Conservation (phyloP, 2,888 invertebrate species). For the Agrotis clavis region DNA sequence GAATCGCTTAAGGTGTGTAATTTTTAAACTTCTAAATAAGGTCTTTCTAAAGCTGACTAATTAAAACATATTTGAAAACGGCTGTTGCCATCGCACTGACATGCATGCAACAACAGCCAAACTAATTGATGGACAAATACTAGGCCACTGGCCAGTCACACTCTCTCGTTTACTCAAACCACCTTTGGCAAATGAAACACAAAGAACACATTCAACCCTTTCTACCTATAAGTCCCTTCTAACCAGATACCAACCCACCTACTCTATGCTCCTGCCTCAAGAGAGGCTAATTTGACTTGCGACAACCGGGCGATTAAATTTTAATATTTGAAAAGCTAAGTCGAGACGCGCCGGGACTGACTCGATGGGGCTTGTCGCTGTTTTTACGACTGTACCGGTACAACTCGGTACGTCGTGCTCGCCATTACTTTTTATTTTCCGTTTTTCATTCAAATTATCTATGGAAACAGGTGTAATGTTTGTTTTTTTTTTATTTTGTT, state of each 20-base stretch:
- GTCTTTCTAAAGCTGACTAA: too few relatives aligned
- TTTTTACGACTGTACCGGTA: conserved; percentile 75
- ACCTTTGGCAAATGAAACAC: background rate
- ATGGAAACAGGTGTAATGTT: conserved; percentile 49
- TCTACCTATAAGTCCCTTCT: conserved; percentile 32
- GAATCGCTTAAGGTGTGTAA: too few relatives aligned
- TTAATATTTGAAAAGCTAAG: conserved; percentile 91
- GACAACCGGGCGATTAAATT: conserved; percentile 91
- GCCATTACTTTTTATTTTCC: conserved; percentile 64
- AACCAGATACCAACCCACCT: conserved; percentile 4
- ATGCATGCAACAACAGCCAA: too few relatives aligned
- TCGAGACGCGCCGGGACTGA: conserved; percentile 77
- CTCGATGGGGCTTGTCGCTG: conserved; percentile 80
- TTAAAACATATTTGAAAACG: too few relatives aligned
- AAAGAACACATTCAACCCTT: background rate
- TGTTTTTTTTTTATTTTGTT: conserved; percentile 18
- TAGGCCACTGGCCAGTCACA: background rate
- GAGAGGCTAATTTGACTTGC: conserved; percentile 91
- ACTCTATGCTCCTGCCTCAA: conserved; percentile 82
- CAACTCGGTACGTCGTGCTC: conserved; percentile 52
- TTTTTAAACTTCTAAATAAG: too few relatives aligned
- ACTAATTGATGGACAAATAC: background rate
- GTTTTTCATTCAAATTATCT: conserved; percentile 43
- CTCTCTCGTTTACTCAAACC: background rate
- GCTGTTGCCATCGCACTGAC: too few relatives aligned